phyloP scores from a whole-genome alignment of 1,140 invertebrate genomes.

The Drosophila willistoni region DNA sequence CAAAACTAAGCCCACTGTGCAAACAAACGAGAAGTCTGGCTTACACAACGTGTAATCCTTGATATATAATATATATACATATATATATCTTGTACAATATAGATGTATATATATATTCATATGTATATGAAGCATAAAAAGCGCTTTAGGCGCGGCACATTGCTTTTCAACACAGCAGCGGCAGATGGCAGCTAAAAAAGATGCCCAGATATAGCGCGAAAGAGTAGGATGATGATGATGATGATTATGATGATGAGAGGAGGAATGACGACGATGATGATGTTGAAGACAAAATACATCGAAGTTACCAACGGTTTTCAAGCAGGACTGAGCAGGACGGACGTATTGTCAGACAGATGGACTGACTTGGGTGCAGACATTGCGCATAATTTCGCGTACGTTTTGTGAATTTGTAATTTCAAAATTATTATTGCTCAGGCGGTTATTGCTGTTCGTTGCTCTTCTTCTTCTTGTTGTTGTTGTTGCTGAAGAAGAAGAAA shows the following conservation, averaged over 20 bases:
- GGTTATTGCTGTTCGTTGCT: constrained; percentile 21
- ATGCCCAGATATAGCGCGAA: constrained; percentile 53
- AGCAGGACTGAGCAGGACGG: constrained; percentile 17
- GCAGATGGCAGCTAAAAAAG: constrained; percentile 70
- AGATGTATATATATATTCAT: constrained; percentile 20
- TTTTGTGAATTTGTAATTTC: constrained; percentile 81
- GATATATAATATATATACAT: constrained; percentile 52
- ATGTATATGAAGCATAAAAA: constrained; percentile 57
- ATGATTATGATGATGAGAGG: background rate
- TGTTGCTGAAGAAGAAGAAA: constrained; percentile 37
- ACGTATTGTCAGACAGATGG: constrained; percentile 10
- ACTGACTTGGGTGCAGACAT: constrained; percentile 65
- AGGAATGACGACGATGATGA: constrained; percentile 16
- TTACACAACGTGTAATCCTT: constrained; percentile 64
- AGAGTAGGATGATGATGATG: constrained; percentile 27
- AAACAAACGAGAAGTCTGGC: constrained; percentile 9
- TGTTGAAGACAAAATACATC: constrained; percentile 6
- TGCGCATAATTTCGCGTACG: constrained; percentile 79
- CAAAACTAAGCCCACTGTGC: constrained; percentile 35
- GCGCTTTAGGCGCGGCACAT: constrained; percentile 70
- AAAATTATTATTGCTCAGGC: constrained; percentile 71
- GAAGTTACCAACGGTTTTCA: constrained; percentile 23
- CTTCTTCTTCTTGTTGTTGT: constrained; percentile 30
- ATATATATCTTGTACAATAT: constrained; percentile 25
- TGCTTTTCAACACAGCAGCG: constrained; percentile 53